Percentiles rank a stretch among this genome's conserved stretches.
Evolutionary conservation across 23 tunicate species (phyloP).

Genomic region (Styela plicata): DNA sequence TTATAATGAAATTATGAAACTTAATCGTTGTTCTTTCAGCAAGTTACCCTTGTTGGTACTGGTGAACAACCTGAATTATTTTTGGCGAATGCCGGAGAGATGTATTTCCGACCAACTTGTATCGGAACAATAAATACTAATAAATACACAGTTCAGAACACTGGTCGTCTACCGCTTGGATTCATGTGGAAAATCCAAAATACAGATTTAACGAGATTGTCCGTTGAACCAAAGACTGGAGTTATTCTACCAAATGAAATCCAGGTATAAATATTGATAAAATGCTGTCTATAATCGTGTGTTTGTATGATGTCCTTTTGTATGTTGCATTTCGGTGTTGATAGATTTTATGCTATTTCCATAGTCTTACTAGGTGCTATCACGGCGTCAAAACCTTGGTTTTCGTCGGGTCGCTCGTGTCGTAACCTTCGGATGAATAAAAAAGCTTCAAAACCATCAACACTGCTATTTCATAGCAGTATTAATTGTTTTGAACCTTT

Average conservation of each 20-base stretch:
- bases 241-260: conserved; percentile 59
- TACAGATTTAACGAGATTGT: conserved; percentile 27
- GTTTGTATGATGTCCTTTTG: too few relatives aligned
- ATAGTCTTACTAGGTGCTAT: too few relatives aligned
- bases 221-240: conserved; percentile 50
- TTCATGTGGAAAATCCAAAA: conserved; percentile 55
- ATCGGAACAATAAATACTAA: conserved; percentile 30
- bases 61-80: conserved; percentile 78
- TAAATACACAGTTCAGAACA: conserved; percentile 61
- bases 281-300: too few relatives aligned
- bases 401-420: too few relatives aligned
- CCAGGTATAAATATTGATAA: too few relatives aligned
- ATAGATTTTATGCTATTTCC: too few relatives aligned
- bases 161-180: conserved; percentile 48
- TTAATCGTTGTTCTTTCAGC: conserved; percentile 39
- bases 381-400: too few relatives aligned
- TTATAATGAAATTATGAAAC: background rate
- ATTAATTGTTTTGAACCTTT: too few relatives aligned
- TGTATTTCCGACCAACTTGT: conserved; percentile 79
- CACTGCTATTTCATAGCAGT: too few relatives aligned
- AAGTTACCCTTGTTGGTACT: conserved; percentile 52
- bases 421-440: too few relatives aligned
- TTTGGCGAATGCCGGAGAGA: conserved; percentile 68
- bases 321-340: too few relatives aligned
- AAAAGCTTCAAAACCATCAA: too few relatives aligned